These are phyloP conservation scores for Eclectus roratus DNA, from an alignment of 2,113 vertebrate species.

Conservation along the genomic window DNA sequence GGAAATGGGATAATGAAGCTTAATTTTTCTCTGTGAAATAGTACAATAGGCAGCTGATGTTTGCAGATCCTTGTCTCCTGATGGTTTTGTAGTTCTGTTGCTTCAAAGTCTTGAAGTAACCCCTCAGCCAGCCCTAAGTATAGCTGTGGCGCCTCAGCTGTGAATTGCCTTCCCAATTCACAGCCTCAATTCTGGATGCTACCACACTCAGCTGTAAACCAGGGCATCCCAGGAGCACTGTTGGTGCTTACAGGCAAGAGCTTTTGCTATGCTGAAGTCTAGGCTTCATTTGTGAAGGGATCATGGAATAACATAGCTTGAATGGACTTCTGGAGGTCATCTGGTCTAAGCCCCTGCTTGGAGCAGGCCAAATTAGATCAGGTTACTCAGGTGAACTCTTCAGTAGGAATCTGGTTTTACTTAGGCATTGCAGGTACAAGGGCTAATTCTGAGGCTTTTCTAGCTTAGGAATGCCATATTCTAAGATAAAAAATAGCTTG, in stretches of 20 bases:
- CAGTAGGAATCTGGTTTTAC: neutral
- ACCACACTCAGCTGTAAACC: neutral
- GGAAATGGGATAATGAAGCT: neutral
- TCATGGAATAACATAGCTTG: neutral
- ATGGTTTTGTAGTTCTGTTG: neutral
- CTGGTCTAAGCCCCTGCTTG: neutral
- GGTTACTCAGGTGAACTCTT: neutral
- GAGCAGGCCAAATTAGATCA: neutral
- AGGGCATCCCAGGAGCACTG: rapidly evolving
- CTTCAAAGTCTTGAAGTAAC: neutral
- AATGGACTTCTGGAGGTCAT: neutral
- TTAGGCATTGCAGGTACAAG: neutral
- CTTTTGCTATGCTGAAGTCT: neutral
- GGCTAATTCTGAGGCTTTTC: neutral
- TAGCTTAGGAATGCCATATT: neutral
- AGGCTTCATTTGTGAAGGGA: neutral
- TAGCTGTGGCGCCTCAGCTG: neutral
- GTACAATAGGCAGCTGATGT: neutral
- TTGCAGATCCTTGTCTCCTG: neutral
- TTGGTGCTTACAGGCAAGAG: neutral
- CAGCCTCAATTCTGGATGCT: neutral
- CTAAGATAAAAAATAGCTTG: neutral
- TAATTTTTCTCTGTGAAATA: neutral
- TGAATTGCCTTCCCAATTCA: neutral
- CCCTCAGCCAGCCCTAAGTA: neutral